Evolutionary conservation across 2,113 vertebrate species (phyloP), one percentile per base, ranked within the genome.

Genomic region (Gasterosteus nipponicus): DNA sequence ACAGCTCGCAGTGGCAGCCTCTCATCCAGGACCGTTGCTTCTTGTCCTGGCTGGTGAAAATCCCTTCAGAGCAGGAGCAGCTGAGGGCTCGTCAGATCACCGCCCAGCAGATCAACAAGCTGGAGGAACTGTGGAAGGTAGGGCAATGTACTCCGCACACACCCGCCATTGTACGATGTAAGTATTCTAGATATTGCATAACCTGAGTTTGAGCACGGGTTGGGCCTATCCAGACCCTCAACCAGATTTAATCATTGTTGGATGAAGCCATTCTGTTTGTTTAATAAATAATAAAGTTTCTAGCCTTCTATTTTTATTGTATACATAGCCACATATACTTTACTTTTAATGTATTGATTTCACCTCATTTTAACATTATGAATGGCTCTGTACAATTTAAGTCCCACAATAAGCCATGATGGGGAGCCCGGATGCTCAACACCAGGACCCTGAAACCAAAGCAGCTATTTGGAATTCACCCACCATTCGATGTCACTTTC

Each of bases 111-210:
- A 97, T 98, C 81, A 97, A 98, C 94, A 98, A 98, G 66, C 92
- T 98, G 71, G 97, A 98, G 87, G 97, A 98, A 49, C 95, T 98
- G 11, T 98, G 97, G 97, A 98, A 98, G 96, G 97, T 97, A 77
- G 5, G 16, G 41, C 4, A 44, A 3, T 29, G 42, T 39, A 56
- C 5, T 7, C 14, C 33, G 26, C 47, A 71, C 95, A 96, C 62
- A 29, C 35, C n/a, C 1, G 1, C 14, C 10, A n/a, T 47, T 69
- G 35, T 69, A 1, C 22, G 58, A 31, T 79, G 67, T 70, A 57
- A 66, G 79, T 77, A 75, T 22, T 49, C 26, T 31, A 19, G 74
- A 74, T 11, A 5, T 15, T 12, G 10, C 46, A 64, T 18, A 31
- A 26, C 31, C 54, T 68, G 18, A 61, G 65, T 42, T 38, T 56